Evolutionary conservation across 2,888 invertebrate species (phyloP), one percentile per base, ranked within the genome.

Genomic region (Kuschelorhynchus macadamiae): DNA sequence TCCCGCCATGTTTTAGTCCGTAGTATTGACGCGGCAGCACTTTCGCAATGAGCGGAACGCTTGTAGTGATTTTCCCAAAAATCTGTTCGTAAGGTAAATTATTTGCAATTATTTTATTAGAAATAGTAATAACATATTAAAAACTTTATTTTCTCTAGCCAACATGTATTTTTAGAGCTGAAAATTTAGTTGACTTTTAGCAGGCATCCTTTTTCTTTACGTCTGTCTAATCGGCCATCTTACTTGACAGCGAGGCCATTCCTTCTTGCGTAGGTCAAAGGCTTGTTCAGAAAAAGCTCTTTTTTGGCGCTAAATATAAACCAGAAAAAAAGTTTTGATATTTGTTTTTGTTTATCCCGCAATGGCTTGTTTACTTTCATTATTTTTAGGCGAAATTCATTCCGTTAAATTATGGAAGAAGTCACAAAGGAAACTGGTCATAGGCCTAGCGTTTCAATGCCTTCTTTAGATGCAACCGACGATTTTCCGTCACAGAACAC

Each of bases 31-130:
- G 75, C 75, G 74, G 77, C 78, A 79, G 78, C 77, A 77, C 74
- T 67, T 66, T 77, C 75, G 78, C 72, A 72, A 78, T 79, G 78
- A 75, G 76, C 76, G 72, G 76, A 76, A 77, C 75, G 77, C 77
- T 77, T 71, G 72, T 74, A 72, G 76, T 76, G 76, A 76, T 75
- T 77, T 75, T 72, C 63, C 66, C 65, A 69, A 77, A 77, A 72
- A 71, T 72, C 68, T 71, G 52, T 69, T 72, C 66, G 46, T 63
- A 70, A 76, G 77, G 78, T 78, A 76, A 78, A 69, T 68, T 50
- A 70, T 63, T 41, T 32, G 21, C n/a, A 17, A 16, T 65, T 61
- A 70, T 71, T 50, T 73, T 72, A 63, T 60, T 52, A 68, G 53
- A 65, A 63, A 63, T 63, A 36, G 50, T 53, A 64, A 59, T 60